These are phyloP conservation scores for Acropora yongei DNA, from an alignment of 64 coral and sea anemone genomes.

Conservation along the genomic window DNA sequence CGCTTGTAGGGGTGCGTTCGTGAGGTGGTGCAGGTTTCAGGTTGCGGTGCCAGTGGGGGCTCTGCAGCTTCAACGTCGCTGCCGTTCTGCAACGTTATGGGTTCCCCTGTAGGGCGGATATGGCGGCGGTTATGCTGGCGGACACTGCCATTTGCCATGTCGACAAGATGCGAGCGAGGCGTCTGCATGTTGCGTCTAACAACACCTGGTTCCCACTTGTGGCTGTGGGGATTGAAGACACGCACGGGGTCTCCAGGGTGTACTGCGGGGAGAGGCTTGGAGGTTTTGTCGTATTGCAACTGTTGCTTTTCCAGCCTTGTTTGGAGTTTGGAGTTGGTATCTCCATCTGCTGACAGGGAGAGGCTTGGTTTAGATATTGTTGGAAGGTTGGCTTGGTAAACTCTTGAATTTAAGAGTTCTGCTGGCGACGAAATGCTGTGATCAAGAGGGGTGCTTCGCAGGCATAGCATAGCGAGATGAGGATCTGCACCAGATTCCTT, in stretches of 20 bases:
- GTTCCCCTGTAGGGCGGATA: slow-evolving; percentile 1
- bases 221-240: slow-evolving; percentile 31
- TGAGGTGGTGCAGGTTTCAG: neutral
- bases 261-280: slow-evolving; percentile 17
- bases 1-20: neutral
- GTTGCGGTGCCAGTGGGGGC: neutral
- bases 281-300: slow-evolving; percentile 31
- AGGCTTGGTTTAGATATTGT: slow-evolving; percentile 30
- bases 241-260: slow-evolving; percentile 29
- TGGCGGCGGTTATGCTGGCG: neutral
- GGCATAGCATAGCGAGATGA: too few species aligned
- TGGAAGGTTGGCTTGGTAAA: slow-evolving; percentile 66
- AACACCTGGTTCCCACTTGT: slow-evolving; percentile 56
- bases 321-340: slow-evolving; percentile 40
- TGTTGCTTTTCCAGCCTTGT: slow-evolving; percentile 46
- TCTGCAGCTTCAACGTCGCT: neutral
- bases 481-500: slow-evolving; percentile 68
- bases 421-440: slow-evolving; percentile 50
- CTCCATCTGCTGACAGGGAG: neutral
- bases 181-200: slow-evolving; percentile 17
- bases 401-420: slow-evolving; percentile 62
- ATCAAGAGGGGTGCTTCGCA: slow-evolving; percentile 58
- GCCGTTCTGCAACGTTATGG: neutral
- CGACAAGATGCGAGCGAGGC: slow-evolving; percentile 33
- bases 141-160: neutral